Base-by-base conservation (phyloP, 2,113 vertebrate genomes). In the Neoarius graeffei region DNA sequence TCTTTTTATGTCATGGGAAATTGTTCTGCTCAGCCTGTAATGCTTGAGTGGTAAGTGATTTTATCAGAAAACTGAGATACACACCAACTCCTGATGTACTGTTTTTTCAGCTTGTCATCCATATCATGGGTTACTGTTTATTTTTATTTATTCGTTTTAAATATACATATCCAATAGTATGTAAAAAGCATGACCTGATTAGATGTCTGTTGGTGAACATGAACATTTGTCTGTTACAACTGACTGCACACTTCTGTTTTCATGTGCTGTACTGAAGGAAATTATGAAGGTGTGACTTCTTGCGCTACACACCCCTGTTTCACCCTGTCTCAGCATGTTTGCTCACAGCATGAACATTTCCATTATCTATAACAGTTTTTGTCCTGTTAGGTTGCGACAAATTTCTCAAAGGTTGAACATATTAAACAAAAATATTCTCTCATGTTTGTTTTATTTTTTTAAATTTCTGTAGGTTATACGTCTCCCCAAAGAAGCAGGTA, bases 401-500 rank as follows among this genome's bases (percentile, higher is more conserved):
- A 50, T 76, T 48, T 73, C 19, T 23, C 23, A 50, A 42, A 13
- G 10, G 7, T 42, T 42, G 17, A 76, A 48, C 42, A 20, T 76
- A 1, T 74, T 74, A 48, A 42, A 73, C 1, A 42, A 42, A 42
- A 42, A 42, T 42, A 42, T 42, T 42, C 42, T 42, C 35, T 42
- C 42, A 42, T 42, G 42, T 42, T 42, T 42, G 3, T 42, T 42
- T 30, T 35, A 56, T 3, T 35, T 13, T 69, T 14, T 5, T 80
- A 27, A 42, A 57, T 27, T 62, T 80, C 83, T 85, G 9, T 82
- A 98, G 97, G 97, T 93, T 98, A 76, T 98, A 97, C 0, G 96
- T 97, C 80, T 97, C 97, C 23, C 96, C 97, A 0, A 96, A 95
- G 93, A 97, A 97, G 91, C 96, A 96, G 67, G 91, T 93, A 13